Evolutionary conservation across 2,797 vertebrate genomes (phyloP).

Genomic region (Acomys russatus): DNA sequence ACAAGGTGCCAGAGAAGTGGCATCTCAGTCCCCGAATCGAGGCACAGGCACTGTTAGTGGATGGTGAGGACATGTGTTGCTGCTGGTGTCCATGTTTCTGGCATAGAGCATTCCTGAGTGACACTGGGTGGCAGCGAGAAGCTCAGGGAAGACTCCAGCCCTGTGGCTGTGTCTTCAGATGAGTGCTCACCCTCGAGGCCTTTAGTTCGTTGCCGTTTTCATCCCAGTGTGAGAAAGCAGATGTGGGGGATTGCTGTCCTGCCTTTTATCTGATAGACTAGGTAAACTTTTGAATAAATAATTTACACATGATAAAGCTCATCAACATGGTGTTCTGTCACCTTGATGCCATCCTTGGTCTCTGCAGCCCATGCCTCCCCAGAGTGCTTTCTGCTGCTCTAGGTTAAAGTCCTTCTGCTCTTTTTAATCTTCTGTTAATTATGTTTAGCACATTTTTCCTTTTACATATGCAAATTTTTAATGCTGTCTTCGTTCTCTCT

Average conservation of each 20-base stretch:
- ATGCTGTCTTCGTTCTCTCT: not conserved
- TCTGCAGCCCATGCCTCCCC: not conserved
- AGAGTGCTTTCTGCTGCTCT: not conserved
- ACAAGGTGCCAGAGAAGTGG: not conserved
- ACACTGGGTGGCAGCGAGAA: not conserved
- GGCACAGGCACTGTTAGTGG: not conserved
- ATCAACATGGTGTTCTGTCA: not conserved
- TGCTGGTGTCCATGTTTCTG: not conserved
- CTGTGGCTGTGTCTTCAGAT: not conserved
- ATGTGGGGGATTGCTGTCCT: not conserved
- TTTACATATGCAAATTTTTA: not conserved
- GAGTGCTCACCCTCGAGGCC: no score
- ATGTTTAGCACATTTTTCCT: not conserved
- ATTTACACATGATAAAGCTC: not conserved
- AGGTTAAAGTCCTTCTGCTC: not conserved
- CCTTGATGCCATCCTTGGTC: not conserved
- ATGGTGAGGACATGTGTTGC: no score
- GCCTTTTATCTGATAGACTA: not conserved
- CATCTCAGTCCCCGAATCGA: no score
- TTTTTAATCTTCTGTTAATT: not conserved
- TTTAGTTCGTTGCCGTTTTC: not conserved
- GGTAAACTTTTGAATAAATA: not conserved
- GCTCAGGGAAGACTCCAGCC: not conserved
- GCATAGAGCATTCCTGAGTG: not conserved
- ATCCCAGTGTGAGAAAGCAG: not conserved